Base-by-base conservation (phyloP, 2,113 vertebrate genomes). In the Damaliscus lunatus region DNA sequence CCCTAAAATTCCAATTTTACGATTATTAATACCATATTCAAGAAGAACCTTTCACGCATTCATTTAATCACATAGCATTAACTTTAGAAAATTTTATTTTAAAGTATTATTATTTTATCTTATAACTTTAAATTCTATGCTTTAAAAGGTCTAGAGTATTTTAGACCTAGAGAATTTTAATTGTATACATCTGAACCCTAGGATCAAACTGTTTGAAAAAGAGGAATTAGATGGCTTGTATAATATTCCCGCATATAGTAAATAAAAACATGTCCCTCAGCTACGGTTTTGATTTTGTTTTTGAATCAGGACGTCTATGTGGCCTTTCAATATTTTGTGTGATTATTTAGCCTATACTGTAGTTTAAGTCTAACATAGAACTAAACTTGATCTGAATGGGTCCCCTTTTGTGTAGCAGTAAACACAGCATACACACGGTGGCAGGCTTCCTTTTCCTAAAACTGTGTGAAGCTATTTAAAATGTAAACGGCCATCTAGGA, bases 371-470 rank as follows among this genome's bases (percentile, higher is more conserved):
- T n/a, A 80, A 43, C 12, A 43, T 0, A 91, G 50, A 85, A 91
- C 36, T 48, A 50, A 77, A 60, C 10, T 88, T 82, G 27, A 19
- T 57, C 81, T 94, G 50, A 62, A 86, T 3, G 21, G 3, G 57
- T 48, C 33, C 7, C 59, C 3, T 86, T 95, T 1, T 10, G 31
- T 1, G 16, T 21, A 78, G 96, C 94, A 98, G 29, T 90, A 81
- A 97, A 40, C 36, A 16, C 31, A 93, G 17, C 13, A 7, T 1
- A 67, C 97, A 97, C 90, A 86, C 62, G 97, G 84, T 95, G 97
- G 97, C 96, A 98, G 97, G 10, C 48, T 97, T 89, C 97, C 84
- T 84, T 74, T 50, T 94, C 57, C 57, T n/a, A 87, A 77, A 50
- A 90, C 15, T 10, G 7, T 14, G 62, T 74, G 82, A 31, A 81